These are phyloP conservation scores for Mormyrus proboscirostris DNA, from an alignment of 2,797 vertebrate species.

Conservation along the genomic window DNA sequence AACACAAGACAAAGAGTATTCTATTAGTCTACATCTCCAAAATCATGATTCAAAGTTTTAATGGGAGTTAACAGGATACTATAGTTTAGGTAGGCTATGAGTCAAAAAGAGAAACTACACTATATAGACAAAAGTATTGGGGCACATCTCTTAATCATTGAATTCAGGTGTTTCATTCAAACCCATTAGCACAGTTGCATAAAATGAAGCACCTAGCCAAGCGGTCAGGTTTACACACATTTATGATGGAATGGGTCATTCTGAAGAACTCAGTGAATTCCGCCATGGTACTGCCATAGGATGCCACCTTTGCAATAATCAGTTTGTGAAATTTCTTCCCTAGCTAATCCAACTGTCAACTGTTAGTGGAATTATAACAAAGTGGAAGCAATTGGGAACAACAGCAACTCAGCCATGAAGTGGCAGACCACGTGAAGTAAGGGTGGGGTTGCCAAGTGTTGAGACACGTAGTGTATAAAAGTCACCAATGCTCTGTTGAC, in stretches of 20 bases:
- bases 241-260: not conserved
- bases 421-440: not conserved
- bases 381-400: not conserved
- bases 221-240: not conserved
- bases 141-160: not conserved
- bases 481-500: not conserved
- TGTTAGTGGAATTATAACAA: not conserved
- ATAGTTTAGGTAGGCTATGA: not conserved
- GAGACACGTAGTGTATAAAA: not conserved
- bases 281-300: not conserved
- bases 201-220: not conserved
- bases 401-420: not conserved
- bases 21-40: not conserved
- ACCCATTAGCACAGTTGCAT: not conserved
- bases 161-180: not conserved
- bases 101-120: not conserved
- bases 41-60: not conserved
- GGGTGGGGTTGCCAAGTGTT: not conserved
- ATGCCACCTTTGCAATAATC: not conserved
- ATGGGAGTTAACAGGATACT: not conserved
- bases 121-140: not conserved
- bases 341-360: not conserved
- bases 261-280: not conserved
- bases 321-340: not conserved
- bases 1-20: not conserved